Conservation (phyloP, 2,797 vertebrate genomes). For the Danio tinwini region DNA sequence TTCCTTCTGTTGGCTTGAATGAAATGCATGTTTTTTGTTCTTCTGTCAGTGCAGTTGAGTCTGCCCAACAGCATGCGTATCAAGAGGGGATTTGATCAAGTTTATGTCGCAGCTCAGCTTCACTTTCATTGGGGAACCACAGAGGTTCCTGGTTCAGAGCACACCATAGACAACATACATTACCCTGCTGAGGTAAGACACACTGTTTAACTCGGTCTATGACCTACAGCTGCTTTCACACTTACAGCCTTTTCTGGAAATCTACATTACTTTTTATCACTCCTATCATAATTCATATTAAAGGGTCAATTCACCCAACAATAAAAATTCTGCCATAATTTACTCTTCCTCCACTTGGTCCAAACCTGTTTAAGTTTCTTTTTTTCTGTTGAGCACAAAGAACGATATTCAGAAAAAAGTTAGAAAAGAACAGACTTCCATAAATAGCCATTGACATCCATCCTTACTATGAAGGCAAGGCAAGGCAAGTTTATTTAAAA, state of each 20-base stretch:
- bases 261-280: neutral
- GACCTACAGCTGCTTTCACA: neutral
- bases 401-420: too few relatives aligned
- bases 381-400: too few relatives aligned
- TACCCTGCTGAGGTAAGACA: slow-evolving; percentile 82
- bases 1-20: too few relatives aligned
- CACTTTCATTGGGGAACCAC: slow-evolving; percentile 85
- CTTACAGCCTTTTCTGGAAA: neutral
- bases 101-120: slow-evolving; percentile 75
- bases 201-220: neutral
- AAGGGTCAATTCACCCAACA: too few relatives aligned
- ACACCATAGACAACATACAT: slow-evolving; percentile 74
- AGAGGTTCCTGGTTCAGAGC: slow-evolving; percentile 75
- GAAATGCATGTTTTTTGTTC: neutral
- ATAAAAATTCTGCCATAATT: too few relatives aligned
- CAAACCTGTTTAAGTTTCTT: too few relatives aligned
- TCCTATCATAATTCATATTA: too few relatives aligned
- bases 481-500: too few relatives aligned
- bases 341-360: neutral
- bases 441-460: too few relatives aligned
- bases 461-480: too few relatives aligned
- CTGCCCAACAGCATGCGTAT: slow-evolving; percentile 66
- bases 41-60: slow-evolving; percentile 61
- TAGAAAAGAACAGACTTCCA: too few relatives aligned
- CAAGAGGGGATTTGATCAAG: slow-evolving; percentile 58